A percentile compares a stretch with the other conserved stretches of the same genome.
Evolutionary conservation across 2,797 vertebrate genomes (phyloP).

Genomic region (Gallinago stenura): DNA sequence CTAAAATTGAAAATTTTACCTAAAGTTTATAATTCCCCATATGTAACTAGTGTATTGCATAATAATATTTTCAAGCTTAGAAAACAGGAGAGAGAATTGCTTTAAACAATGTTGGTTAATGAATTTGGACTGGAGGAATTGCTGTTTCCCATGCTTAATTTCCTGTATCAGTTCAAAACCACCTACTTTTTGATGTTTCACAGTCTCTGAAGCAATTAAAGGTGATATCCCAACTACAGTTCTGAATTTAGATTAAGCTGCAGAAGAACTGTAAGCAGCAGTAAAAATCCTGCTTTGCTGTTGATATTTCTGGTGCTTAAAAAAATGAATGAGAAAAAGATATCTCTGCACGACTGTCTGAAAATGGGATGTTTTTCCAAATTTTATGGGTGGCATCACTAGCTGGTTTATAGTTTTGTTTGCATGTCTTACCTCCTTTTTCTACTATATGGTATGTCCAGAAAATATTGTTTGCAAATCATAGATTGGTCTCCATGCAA

Average conservation of each 20-base stretch:
- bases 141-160: conserved; percentile 34
- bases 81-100: background rate
- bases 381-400: background rate
- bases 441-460: background rate
- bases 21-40: background rate
- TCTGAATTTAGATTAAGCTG: conserved; percentile 31
- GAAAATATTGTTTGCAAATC: background rate
- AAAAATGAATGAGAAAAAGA: background rate
- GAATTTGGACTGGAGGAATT: conserved; percentile 44
- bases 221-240: background rate
- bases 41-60: background rate
- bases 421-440: background rate
- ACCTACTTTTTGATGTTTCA: conserved; percentile 21
- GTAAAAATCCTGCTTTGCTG: background rate
- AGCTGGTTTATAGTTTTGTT: background rate
- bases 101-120: conserved; percentile 34
- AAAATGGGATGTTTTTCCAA: background rate
- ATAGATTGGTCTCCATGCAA: background rate
- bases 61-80: background rate
- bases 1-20: background rate
- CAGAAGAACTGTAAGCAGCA: background rate
- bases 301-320: background rate
- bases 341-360: background rate
- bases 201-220: conserved; percentile 48
- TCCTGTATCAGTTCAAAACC: conserved; percentile 32